Evolutionary conservation across 1,140 invertebrate genomes (phyloP).

Genomic region (Diabrotica undecimpunctata): DNA sequence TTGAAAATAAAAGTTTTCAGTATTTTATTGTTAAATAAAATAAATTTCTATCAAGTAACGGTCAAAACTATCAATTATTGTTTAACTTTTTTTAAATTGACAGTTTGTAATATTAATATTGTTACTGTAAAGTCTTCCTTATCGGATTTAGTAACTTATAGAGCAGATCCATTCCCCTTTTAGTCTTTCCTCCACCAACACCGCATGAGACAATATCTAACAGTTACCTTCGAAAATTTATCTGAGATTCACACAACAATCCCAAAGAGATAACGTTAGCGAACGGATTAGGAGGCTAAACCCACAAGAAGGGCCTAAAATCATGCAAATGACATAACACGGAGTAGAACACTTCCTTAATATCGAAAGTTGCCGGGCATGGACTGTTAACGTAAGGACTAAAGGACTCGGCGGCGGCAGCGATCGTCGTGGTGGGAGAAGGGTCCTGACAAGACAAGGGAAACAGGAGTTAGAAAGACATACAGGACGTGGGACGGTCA

Average conservation of each 20-base stretch:
- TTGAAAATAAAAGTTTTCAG: too few species aligned
- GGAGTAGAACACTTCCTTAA: conserved; percentile 35
- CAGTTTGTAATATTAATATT: too few species aligned
- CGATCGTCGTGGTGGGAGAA: conserved; percentile 25
- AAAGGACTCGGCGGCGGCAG: conserved; percentile 26
- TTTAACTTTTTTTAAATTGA: too few species aligned
- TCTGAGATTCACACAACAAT: background rate
- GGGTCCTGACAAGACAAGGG: conserved; percentile 23
- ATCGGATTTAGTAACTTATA: too few species aligned
- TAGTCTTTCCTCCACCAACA: background rate
- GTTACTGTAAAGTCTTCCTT: too few species aligned
- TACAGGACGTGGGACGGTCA: background rate
- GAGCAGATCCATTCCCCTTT: too few species aligned
- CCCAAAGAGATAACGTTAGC: background rate
- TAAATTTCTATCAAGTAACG: too few species aligned
- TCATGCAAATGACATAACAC: conserved; percentile 35
- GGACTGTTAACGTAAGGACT: conserved; percentile 14
- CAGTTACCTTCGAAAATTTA: background rate
- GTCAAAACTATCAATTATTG: too few species aligned
- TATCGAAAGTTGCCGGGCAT: conserved; percentile 23
- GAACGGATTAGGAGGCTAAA: background rate
- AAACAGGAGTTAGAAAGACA: conserved; percentile 25
- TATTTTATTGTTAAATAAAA: too few species aligned
- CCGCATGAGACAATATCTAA: background rate
- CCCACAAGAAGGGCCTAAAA: conserved; percentile 8